A percentile compares a stretch with the other conserved stretches of the same genome.
These are phyloP conservation scores for Thecophora atra DNA, from an alignment of 2,888 invertebrate species.

Conservation along the genomic window DNA sequence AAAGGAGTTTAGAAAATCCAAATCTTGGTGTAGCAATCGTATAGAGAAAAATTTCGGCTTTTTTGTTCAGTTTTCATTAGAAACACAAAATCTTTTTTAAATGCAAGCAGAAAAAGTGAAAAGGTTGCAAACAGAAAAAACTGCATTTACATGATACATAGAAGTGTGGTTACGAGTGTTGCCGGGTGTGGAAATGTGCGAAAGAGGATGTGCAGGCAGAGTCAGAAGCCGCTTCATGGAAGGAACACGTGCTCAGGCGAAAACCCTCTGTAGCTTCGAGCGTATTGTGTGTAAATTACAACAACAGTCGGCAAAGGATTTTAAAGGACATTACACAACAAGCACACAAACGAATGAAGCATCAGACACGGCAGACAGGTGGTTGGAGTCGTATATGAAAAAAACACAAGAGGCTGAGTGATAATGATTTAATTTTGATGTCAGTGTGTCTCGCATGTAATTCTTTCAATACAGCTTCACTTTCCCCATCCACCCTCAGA, in stretches of 20 bases:
- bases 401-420: not conserved
- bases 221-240: not conserved
- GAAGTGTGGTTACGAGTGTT: not conserved
- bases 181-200: constrained; percentile 1
- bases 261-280: constrained; percentile 16
- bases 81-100: constrained; percentile 3
- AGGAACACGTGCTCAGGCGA: constrained; percentile 15
- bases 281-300: constrained; percentile 12
- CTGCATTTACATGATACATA: not conserved
- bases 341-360: not conserved
- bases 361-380: constrained; percentile 17
- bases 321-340: constrained; percentile 15
- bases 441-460: constrained; percentile 19
- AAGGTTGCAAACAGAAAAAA: constrained; percentile 23
- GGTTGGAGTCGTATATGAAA: not conserved
- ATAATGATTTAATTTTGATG: constrained; percentile 29
- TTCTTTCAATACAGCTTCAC: not conserved
- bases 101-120: constrained; percentile 13
- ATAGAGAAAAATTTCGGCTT: not conserved
- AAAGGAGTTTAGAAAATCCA: not conserved
- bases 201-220: not conserved
- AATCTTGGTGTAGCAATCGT: too few relatives aligned
- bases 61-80: not conserved
- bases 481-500: too few relatives aligned
- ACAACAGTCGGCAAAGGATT: constrained; percentile 16